Base-by-base conservation (phyloP, 2,888 invertebrate species). In the Agapostemon virescens region DNA sequence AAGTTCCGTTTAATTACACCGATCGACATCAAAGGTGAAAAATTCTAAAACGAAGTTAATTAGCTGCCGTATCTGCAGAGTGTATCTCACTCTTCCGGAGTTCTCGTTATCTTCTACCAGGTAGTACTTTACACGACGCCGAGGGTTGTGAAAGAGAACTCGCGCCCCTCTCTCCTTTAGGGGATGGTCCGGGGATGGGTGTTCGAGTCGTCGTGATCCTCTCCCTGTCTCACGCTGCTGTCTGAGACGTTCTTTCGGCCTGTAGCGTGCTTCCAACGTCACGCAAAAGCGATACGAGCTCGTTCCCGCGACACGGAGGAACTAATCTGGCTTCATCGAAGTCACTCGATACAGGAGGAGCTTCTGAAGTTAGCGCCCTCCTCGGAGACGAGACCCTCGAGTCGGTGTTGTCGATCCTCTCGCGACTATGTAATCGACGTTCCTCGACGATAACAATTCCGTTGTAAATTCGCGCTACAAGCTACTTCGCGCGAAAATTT, bases 311-410 rank as follows among this genome's bases (percentile, higher is more conserved):
- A 40, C 68, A 66, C 63, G 78, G 55, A 68, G 58, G 80, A 86
- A 84, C 84, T 86, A 87, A 86, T 86, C 84, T 81, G 84, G 84
- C 87, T 87, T 87, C 87, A 69, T 79, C 79, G 81, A 80, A 85
- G 85, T 82, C 79, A 77, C 74, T 82, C 84, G 82, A 85, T 84
- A 77, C 75, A 67, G 70, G 49, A 61, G 78, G 42, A 45, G 55
- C 71, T 81, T 79, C 75, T 72, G 66, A 84, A 85, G 87, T 84
- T 86, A 75, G 66, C 81, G 79, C 85, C 82, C 77, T 67, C 26
- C 52, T 66, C 33, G 20, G n/a, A 78, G 72, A 55, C 55, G 26
- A 55, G 55, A 23, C 55, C 42, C 75, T 45, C 63, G 38, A 40
- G 66, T 36, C 26, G 55, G 13, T 55, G 36, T 45, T 63, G 69